Conservation (phyloP, 2,113 vertebrate species). For the Oryzias melastigma region DNA sequence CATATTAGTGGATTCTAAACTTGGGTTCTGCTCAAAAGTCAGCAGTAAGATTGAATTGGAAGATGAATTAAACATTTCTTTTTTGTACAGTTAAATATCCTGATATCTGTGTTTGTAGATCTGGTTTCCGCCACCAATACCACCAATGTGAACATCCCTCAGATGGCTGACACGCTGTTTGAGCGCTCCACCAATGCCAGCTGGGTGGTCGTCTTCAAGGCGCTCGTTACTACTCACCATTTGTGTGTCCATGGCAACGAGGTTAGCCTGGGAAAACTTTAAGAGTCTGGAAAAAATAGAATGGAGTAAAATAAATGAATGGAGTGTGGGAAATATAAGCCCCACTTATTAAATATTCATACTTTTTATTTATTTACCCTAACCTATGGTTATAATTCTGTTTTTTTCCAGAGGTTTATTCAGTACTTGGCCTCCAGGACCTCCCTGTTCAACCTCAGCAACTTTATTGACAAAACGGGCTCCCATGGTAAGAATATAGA, state of each 20-base stretch:
- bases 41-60: too few species aligned
- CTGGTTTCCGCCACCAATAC: slow-evolving; percentile 98
- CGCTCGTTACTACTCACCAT: slow-evolving; percentile 94
- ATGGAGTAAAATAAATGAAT: not conserved
- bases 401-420: slow-evolving; percentile 90
- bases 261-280: slow-evolving; percentile 68
- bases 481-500: slow-evolving; percentile 85
- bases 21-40: too few species aligned
- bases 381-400: not conserved
- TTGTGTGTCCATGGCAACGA: slow-evolving; percentile 98
- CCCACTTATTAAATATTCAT: not conserved
- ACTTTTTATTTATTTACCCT: not conserved
- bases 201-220: slow-evolving; percentile 99
- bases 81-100: too few species aligned
- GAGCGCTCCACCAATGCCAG: slow-evolving; percentile 86
- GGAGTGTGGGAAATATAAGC: not conserved
- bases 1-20: not conserved
- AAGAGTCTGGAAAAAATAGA: not conserved
- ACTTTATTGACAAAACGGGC: slow-evolving; percentile 99
- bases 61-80: too few species aligned
- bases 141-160: slow-evolving; percentile 98
- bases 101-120: slow-evolving; percentile 75
- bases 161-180: slow-evolving; percentile 85
- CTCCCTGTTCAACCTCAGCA: slow-evolving; percentile 98
- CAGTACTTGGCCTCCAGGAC: slow-evolving; percentile 99